phyloP scores from a whole-genome alignment of 2,797 vertebrate genomes.

The Ambastaia sidthimunki region DNA sequence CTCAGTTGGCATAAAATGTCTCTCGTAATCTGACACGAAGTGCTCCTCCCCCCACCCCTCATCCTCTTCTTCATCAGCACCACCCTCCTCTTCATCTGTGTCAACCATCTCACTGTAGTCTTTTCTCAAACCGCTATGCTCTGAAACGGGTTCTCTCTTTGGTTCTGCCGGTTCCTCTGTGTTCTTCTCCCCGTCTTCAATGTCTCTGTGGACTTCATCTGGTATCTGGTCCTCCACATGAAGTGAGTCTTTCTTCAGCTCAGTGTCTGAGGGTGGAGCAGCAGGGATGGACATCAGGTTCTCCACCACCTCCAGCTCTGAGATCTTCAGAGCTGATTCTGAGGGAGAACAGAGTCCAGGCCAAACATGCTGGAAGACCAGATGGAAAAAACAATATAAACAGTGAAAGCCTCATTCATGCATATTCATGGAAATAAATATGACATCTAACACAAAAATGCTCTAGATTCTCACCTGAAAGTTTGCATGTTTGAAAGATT shows the following conservation, averaged over 20 bases:
- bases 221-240: not conserved
- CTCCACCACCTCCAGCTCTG: slow-evolving; percentile 71
- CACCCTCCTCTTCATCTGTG: slow-evolving; percentile 47
- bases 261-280: not conserved
- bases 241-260: not conserved
- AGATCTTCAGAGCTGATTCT: slow-evolving; percentile 66
- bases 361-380: slow-evolving; percentile 38
- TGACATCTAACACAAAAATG: not conserved
- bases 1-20: slow-evolving; percentile 77
- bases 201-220: not conserved
- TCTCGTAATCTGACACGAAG: slow-evolving; percentile 73
- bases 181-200: slow-evolving; percentile 9
- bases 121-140: slow-evolving; percentile 14
- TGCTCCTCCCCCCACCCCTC: slow-evolving; percentile 58
- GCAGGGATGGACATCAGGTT: not conserved
- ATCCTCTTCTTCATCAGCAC: slow-evolving; percentile 24
- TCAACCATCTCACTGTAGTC: slow-evolving; percentile 56
- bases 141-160: not conserved
- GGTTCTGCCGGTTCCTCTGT: slow-evolving; percentile 14
- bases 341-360: not conserved
- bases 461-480: slow-evolving; percentile 68
- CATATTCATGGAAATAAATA: not conserved
- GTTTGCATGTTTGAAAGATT: slow-evolving; percentile 67
- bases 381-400: not conserved
- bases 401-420: not conserved